Conservation (phyloP, 2,797 vertebrate genomes). For the Hephaestus fuliginosus region DNA sequence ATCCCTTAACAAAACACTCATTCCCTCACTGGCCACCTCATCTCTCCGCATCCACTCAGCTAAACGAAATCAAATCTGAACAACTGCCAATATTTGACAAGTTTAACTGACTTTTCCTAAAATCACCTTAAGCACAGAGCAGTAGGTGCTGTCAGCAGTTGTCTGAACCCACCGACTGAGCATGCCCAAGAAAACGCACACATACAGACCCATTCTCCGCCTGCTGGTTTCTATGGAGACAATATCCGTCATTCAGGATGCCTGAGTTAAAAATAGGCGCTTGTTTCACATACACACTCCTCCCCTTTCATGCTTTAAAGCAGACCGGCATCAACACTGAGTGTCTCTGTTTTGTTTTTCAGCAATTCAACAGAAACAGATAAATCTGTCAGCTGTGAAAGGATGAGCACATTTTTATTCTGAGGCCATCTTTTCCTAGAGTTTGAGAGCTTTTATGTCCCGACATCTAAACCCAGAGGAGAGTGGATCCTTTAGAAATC, state of each 20-base stretch:
- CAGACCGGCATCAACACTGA: constrained; percentile 15
- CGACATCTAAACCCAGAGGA: neutral
- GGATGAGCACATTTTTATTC: neutral
- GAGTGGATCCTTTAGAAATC: neutral
- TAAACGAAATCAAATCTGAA: neutral
- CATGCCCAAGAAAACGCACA: constrained; percentile 3
- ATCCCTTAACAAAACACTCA: neutral
- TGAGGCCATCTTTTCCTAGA: neutral
- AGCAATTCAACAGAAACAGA: constrained; percentile 1
- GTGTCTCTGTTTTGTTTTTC: constrained; percentile 17
- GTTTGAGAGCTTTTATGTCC: neutral
- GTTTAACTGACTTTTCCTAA: neutral
- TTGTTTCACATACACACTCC: constrained; percentile 61
- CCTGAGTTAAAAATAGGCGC: constrained; percentile 84
- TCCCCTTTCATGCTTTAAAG: constrained; percentile 47
- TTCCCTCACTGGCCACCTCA: neutral
- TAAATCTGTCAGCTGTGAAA: neutral
- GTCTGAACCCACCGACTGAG: constrained; percentile 4
- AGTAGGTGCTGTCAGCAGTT: neutral
- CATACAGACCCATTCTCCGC: constrained; percentile 29
- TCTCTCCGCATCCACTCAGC: neutral
- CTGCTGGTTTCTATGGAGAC: constrained; percentile 83
- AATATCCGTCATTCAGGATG: constrained; percentile 82
- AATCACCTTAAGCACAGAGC: neutral
- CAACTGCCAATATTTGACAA: neutral